Base-by-base conservation (phyloP, 2,113 vertebrate genomes). In the Phasianus colchicus region DNA sequence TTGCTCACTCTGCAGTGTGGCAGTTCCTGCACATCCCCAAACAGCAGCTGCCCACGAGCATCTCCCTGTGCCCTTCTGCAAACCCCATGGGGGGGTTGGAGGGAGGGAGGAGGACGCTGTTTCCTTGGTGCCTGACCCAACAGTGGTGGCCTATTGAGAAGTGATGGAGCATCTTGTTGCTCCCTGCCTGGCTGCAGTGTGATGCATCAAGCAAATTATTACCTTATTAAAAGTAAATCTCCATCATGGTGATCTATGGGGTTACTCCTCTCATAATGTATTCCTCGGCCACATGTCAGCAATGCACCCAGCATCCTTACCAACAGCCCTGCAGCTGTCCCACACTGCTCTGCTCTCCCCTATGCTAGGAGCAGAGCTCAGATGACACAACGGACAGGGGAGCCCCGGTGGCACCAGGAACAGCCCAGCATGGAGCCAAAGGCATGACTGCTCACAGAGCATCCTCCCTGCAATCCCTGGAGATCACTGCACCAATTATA, bases 221-320 rank as follows among this genome's bases (percentile, higher is more conserved):
- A 83, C 94, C 81, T 94, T 93, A 95, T 96, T 93, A 95, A 7
- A 75, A 79, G 78, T 50, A n/a, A 47, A 97, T 96, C 94, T 97
- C 86, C 90, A 74, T 96, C 92, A 88, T 48, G 89, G 69, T 94
- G 92, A 96, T 95, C 57, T 38, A 88, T 67, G 91, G 87, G 77
- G 87, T 24, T 61, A 17, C 67, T 92, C 87, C 89, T 81, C 85
- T 32, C 4, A 61, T 97, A 95, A 97, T 88, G 95, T 29, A 27
- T 15, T 27, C 25, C 52, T 29, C 5, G 8, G 27, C 52, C 54
- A 30, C 65, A 38, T 50, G 52, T 16, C 47, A 76, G 34, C 5
- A 54, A 64, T 75, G 57, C 7, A 0, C 58, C 15, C n/a, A 52
- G 54, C 22, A 24, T 19, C 48, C 70, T 17, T 12, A 9, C 86